These are phyloP conservation scores for Paragorgia papillata DNA, from an alignment of 92 coral and sea anemone genomes.

Conservation along the genomic window DNA sequence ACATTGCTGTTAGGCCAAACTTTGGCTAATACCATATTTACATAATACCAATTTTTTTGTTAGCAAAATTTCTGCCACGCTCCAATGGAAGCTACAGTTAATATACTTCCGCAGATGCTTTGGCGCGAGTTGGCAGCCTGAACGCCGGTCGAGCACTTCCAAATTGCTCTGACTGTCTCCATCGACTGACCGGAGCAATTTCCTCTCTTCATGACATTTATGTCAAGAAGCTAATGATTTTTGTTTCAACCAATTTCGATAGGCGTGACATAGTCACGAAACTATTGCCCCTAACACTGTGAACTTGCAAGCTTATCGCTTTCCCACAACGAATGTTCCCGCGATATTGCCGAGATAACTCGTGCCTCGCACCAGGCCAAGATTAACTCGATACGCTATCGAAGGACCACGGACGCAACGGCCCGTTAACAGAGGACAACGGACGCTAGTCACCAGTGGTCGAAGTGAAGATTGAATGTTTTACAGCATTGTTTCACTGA, in stretches of 20 bases:
- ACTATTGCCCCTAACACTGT: constrained; percentile 36
- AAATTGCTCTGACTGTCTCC: too few relatives aligned
- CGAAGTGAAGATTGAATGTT: neutral
- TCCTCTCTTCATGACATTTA: constrained; percentile 36
- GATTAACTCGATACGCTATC: constrained; percentile 23
- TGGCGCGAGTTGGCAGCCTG: too few relatives aligned
- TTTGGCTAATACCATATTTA: neutral
- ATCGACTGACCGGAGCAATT: constrained; percentile 2
- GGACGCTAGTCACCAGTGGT: neutral
- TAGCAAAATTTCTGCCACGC: too few relatives aligned
- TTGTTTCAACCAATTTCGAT: constrained; percentile 11
- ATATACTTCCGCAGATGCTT: too few relatives aligned
- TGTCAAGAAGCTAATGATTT: constrained; percentile 45
- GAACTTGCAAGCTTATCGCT: constrained; percentile 18
- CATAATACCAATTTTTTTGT: too few relatives aligned
- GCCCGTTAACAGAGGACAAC: neutral
- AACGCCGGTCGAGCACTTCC: too few relatives aligned
- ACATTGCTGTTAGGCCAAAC: too few relatives aligned
- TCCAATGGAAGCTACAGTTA: too few relatives aligned
- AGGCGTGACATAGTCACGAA: constrained; percentile 42
- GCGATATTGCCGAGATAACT: constrained; percentile 23
- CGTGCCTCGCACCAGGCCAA: constrained; percentile 26
- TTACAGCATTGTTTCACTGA: neutral
- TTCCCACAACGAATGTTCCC: constrained; percentile 28
- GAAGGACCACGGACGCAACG: neutral